Base-by-base conservation (phyloP, 2,888 invertebrate species). In the Mechanitis mazaeus region DNA sequence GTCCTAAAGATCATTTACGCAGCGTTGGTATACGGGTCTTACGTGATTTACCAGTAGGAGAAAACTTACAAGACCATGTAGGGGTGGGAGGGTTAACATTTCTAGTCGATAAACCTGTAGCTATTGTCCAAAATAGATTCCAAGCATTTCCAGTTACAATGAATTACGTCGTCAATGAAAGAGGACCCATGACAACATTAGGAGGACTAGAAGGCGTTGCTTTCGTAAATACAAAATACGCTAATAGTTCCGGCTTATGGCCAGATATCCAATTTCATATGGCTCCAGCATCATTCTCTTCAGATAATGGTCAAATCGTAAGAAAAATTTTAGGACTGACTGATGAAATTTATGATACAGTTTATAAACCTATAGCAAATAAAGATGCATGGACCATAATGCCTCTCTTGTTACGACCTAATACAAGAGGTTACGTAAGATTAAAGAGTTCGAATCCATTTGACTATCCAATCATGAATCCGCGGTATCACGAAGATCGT, bases 251-350 rank as follows among this genome's bases (percentile, higher is more conserved):
- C 2, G 92, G 94, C 1, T 92, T 94, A 66, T 96, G 95, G 93
- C 97, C 97, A 0, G 97, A 97, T 72, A 94, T 97, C 55, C 96
- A 97, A 73, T 95, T 97, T 73, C 97, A 97, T 75, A 97, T 97
- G 94, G 96, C 97, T 2, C 97, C 97, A 1, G 96, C 97, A 0
- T 95, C 95, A 0, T 94, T 96, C 50, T 94, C 94, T 63, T 95
- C 96, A 0, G 96, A 96, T 75, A 94, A 93, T 60, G 94, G 95
- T 0, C 92, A 93, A 58, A 90, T 96, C 75, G 93, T 95, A 0
- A 87, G 93, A 78, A 93, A 96, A 86, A 94, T 96, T 35, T 82
- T 96, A 38, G 96, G 96, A 0, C 81, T 96, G 0, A 95, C 95
- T 47, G 96, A 96, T 64, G 93, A 94, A 59, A 80, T 96, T 0